phyloP scores from a whole-genome alignment of 2,113 vertebrate genomes.

The Xiphophorus hellerii region DNA sequence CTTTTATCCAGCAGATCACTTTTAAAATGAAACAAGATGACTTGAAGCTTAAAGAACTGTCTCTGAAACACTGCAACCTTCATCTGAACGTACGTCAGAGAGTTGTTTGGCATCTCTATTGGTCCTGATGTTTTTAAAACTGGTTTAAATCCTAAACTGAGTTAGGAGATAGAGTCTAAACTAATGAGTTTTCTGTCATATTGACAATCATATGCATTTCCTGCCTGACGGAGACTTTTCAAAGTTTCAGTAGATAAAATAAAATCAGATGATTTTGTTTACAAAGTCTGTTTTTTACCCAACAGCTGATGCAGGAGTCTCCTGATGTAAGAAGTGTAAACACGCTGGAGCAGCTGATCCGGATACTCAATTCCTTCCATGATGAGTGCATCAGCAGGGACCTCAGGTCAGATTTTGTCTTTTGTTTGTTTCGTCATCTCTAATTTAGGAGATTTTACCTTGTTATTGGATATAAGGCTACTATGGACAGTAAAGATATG shows the following conservation, averaged over 20 bases:
- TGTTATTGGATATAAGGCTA: background rate
- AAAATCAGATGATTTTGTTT: background rate
- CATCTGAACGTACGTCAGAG: conserved; percentile 63
- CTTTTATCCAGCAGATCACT: conserved; percentile 77
- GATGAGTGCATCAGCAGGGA: conserved; percentile 62
- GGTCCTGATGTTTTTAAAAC: background rate
- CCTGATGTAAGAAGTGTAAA: conserved; percentile 61
- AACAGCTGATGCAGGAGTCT: conserved; percentile 74
- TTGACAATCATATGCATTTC: no score
- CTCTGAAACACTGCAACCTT: conserved; percentile 72
- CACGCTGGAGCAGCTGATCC: conserved; percentile 70
- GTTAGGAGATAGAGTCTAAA: background rate
- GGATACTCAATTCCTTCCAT: conserved; percentile 75
- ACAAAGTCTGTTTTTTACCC: background rate
- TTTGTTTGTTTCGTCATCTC: background rate
- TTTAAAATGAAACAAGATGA: conserved; percentile 42
- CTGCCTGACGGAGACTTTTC: no score
- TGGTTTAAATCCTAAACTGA: background rate
- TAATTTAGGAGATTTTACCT: background rate
- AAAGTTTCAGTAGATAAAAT: background rate
- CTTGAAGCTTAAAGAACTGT: conserved; percentile 40
- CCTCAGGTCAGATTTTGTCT: conserved; percentile 62
- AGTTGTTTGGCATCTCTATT: background rate
- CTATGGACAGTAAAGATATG: no score
- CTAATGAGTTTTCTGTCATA: no score